Percentiles rank a stretch among this genome's conserved stretches.
Evolutionary conservation across 1,140 invertebrate species (phyloP).

Genomic region (Muscidifurax raptorellus): DNA sequence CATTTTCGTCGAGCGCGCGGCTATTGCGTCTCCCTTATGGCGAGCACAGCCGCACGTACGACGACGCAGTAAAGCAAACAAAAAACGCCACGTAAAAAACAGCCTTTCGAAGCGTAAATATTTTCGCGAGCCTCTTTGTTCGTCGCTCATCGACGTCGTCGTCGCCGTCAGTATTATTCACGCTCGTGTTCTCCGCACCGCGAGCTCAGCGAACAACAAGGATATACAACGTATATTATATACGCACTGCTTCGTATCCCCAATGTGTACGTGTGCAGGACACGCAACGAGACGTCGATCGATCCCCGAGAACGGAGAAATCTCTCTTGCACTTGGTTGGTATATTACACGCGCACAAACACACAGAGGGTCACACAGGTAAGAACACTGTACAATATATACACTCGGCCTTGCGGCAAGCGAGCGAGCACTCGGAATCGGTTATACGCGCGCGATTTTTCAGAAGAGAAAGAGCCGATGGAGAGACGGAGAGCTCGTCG

Average conservation of each 20-base stretch:
- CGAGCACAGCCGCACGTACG: no score
- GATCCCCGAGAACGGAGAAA: no score
- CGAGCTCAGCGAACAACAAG: background rate
- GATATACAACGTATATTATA: background rate
- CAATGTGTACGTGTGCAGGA: background rate
- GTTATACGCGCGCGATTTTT: background rate
- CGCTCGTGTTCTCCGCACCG: background rate
- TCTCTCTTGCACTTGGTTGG: no score
- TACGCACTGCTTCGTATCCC: background rate
- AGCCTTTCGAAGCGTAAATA: background rate
- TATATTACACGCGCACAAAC: no score
- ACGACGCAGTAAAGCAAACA: background rate
- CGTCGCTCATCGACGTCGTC: background rate
- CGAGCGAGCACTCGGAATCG: background rate
- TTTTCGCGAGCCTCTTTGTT: constrained; percentile 15
- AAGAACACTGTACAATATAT: no score
- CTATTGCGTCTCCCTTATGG: no score
- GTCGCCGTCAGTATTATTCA: background rate
- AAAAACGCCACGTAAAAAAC: background rate
- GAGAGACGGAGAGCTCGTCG: background rate
- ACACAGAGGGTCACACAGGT: no score
- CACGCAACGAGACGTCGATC: background rate
- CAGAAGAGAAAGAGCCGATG: background rate
- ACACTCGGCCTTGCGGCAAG: no score
- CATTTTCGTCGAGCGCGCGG: background rate